A percentile compares a stretch with the other conserved stretches of the same genome.
phyloP scores from a whole-genome alignment of 2,113 vertebrate species.

The Candoia aspera region DNA sequence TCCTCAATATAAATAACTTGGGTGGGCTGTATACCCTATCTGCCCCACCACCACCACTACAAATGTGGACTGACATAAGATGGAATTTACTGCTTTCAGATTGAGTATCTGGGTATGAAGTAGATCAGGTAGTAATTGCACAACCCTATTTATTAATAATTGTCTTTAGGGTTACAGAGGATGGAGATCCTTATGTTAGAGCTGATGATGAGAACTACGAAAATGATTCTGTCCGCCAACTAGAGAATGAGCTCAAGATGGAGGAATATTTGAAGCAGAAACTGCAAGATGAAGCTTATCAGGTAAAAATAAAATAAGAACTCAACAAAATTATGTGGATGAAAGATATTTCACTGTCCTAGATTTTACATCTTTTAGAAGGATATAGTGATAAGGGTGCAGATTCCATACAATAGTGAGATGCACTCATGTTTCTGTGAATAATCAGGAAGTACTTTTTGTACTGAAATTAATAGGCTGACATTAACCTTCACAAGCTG shows the following conservation, averaged over 20 bases:
- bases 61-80: not conserved
- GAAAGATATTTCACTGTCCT: not conserved
- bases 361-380: not conserved
- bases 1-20: not conserved
- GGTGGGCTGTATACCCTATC: not conserved
- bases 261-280: slow-evolving; percentile 91
- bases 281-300: slow-evolving; percentile 86
- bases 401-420: slow-evolving; percentile 25
- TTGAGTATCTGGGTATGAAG: not conserved
- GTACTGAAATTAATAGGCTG: slow-evolving; percentile 8
- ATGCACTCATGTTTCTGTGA: slow-evolving; percentile 14
- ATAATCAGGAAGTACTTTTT: not conserved
- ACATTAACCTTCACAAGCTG: not conserved
- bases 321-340: not conserved
- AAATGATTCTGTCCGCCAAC: slow-evolving; percentile 87
- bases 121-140: not conserved
- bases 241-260: slow-evolving; percentile 89
- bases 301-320: slow-evolving; percentile 74
- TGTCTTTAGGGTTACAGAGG: slow-evolving; percentile 76
- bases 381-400: slow-evolving; percentile 2
- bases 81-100: not conserved
- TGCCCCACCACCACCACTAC: not conserved
- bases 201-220: slow-evolving; percentile 85
- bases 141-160: slow-evolving; percentile 62
- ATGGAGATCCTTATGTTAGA: slow-evolving; percentile 76